Base-by-base conservation (phyloP, 2,888 invertebrate species). In the Electrophaes corylata region DNA sequence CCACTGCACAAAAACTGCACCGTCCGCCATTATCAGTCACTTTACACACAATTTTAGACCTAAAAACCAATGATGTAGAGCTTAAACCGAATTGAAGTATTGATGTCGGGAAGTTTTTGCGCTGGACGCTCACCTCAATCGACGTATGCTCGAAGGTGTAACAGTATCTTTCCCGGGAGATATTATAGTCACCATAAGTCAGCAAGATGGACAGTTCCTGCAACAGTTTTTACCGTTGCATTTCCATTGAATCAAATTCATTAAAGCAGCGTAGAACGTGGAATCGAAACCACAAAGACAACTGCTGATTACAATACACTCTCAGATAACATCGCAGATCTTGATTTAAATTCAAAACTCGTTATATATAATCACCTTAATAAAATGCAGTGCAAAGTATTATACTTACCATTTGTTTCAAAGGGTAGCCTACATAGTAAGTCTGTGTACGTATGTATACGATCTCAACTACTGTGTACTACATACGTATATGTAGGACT, bases 1-100 rank as follows among this genome's bases (percentile, higher is more conserved):
- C 59, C 52, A 48, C 57, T 54, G 56, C 65, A 70, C 73, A 81
- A 81, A 79, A 79, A 78, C 68, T 72, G 65, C 68, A 62, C 37
- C 62, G 64, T 49, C 57, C 63, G 46, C 61, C 60, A 64, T 55
- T 65, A 63, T 55, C 51, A 47, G 52, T 46, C 31, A 37, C 26
- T 40, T 12, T 3, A 40, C 53, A 44, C 16, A 19, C 26, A 12
- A 60, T 41, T 62, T 18, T 37, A 12, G 33, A 50, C 64, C 45
- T 19, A 44, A 54, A 45, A 10, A 16, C 37, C 4, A 10, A 6
- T 18, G 8, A 0, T 14, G 6, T 35, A 60, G 14, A 37, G 46
- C 23, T 51, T n/a, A 39, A 57, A 53, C 23, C 59, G 26, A 29
- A 31, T 16, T 49, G 48, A 11, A 14, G 23, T 6, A 20, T 18